phyloP scores from a whole-genome alignment of 1,140 invertebrate species.

The Drosophila sucinea region DNA sequence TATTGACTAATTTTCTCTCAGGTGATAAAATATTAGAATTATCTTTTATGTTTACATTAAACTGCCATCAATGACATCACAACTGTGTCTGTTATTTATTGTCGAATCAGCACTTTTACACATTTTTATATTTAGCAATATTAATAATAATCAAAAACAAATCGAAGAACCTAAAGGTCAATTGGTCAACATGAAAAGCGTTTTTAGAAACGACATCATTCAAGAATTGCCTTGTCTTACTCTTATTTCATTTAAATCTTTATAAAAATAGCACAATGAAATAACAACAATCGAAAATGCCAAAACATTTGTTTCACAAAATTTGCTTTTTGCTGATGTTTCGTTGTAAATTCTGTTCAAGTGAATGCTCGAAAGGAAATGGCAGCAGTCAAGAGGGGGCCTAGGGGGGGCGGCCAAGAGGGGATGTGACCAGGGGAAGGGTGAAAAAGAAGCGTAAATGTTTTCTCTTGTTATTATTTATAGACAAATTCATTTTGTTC shows the following conservation, averaged over 20 bases:
- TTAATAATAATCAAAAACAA: not conserved
- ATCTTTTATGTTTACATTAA: too few species aligned
- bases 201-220: not conserved
- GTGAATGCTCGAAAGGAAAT: not conserved
- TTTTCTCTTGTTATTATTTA: constrained; percentile 19
- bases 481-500: constrained; percentile 23
- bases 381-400: not conserved
- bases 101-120: too few species aligned
- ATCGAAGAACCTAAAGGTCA: not conserved
- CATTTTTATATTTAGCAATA: too few species aligned
- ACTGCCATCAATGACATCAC: too few species aligned
- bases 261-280: constrained; percentile 9
- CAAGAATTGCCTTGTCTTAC: constrained; percentile 1
- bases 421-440: not conserved
- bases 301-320: constrained; percentile 8
- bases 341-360: constrained; percentile 3
- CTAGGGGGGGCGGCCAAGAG: too few species aligned
- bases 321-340: not conserved
- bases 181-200: not conserved
- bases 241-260: not conserved
- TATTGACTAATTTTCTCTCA: too few species aligned
- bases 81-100: too few species aligned
- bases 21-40: too few species aligned
- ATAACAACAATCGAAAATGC: constrained; percentile 3
- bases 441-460: not conserved